Evolutionary conservation across 2,888 invertebrate species (phyloP).

Genomic region (Tachina fera): DNA sequence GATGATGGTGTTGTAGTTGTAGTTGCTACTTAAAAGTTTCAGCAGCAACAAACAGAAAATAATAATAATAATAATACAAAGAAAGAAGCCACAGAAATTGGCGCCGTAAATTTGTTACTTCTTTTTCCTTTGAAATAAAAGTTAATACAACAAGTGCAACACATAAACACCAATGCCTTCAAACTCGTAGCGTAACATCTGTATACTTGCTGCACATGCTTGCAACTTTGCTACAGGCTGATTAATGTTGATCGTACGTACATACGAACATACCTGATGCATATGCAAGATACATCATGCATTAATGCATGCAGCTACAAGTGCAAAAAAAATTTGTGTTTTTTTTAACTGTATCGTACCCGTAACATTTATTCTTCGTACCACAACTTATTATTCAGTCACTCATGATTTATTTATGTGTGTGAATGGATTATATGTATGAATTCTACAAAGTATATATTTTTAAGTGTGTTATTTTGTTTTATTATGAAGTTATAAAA

Average conservation of each 20-base stretch:
- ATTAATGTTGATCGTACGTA: slow-evolving; percentile 49
- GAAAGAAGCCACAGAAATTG: slow-evolving; percentile 56
- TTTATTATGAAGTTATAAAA: slow-evolving; percentile 10
- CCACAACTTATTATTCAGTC: slow-evolving; percentile 38
- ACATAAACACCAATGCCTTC: slow-evolving; percentile 19
- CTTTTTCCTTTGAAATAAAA: slow-evolving; percentile 29
- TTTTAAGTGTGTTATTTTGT: not conserved
- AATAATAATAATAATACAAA: not conserved
- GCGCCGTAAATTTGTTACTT: slow-evolving; percentile 55
- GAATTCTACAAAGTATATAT: not conserved
- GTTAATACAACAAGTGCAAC: not conserved
- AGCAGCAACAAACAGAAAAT: slow-evolving; percentile 21
- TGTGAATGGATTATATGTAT: slow-evolving; percentile 30
- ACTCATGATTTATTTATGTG: slow-evolving; percentile 47
- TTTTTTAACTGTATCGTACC: slow-evolving; percentile 17
- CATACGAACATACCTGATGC: slow-evolving; percentile 38
- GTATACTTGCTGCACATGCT: slow-evolving; percentile 2
- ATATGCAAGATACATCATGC: slow-evolving; percentile 51
- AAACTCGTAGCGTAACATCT: slow-evolving; percentile 8
- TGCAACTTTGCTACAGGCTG: slow-evolving; percentile 53
- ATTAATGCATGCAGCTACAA: slow-evolving; percentile 17
- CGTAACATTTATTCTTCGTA: slow-evolving; percentile 45
- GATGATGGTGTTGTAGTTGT: not conserved
- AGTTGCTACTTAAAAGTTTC: not conserved
- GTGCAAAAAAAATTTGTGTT: not conserved